A percentile compares a stretch with the other conserved stretches of the same genome.
phyloP scores from a whole-genome alignment of 2,113 vertebrate species.

The Periophthalmus modestus region DNA sequence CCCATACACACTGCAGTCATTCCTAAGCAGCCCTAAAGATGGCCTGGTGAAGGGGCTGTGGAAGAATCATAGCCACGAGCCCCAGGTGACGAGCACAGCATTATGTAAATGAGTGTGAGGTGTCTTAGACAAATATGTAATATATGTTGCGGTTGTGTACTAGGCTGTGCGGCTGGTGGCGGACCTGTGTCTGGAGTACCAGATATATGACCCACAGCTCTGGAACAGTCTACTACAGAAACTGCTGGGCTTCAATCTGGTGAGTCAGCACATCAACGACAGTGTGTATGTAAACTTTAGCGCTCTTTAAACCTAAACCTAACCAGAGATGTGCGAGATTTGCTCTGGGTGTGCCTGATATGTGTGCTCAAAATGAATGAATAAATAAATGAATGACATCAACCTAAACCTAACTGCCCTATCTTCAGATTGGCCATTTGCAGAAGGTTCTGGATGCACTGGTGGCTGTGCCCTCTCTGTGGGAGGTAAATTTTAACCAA shows the following conservation, averaged over 20 bases:
- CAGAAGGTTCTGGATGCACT: slow-evolving; percentile 84
- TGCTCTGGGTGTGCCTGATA: too few relatives aligned
- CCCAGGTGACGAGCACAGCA: slow-evolving; percentile 75
- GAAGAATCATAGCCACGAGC: slow-evolving; percentile 95
- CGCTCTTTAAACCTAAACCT: neutral
- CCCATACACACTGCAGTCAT: slow-evolving; percentile 89
- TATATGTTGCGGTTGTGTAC: slow-evolving; percentile 7
- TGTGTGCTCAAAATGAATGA: too few relatives aligned
- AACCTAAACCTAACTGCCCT: neutral
- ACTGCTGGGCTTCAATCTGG: slow-evolving; percentile 88
- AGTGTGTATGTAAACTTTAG: neutral
- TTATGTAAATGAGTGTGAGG: too few relatives aligned
- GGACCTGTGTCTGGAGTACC: slow-evolving; percentile 90
- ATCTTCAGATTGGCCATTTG: slow-evolving; percentile 83
- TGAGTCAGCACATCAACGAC: slow-evolving; percentile 55
- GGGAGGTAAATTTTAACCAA: slow-evolving; percentile 83
- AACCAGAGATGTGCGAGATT: too few relatives aligned
- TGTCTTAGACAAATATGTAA: too few relatives aligned
- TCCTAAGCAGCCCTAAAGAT: slow-evolving; percentile 91
- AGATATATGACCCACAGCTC: slow-evolving; percentile 86
- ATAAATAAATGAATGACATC: too few relatives aligned
- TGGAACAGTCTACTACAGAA: slow-evolving; percentile 95
- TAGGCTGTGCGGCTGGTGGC: slow-evolving; percentile 90
- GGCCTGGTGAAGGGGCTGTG: slow-evolving; percentile 95
- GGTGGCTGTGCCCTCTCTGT: slow-evolving; percentile 83